Conservation (phyloP, 37 sponge, comb jelly and placozoan genomes). For the Aplysina aerophoba region DNA sequence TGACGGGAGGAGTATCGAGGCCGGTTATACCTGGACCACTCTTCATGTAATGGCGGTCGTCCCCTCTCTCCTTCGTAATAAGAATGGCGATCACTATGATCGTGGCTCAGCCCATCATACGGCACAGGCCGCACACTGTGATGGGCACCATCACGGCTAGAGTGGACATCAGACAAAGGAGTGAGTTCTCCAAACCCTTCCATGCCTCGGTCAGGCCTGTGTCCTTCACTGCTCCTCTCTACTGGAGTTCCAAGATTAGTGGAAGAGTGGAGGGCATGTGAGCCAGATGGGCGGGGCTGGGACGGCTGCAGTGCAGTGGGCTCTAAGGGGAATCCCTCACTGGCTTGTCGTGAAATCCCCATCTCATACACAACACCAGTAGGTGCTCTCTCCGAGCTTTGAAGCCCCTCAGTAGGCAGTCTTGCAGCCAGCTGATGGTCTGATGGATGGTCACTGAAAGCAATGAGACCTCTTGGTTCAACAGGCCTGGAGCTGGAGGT, state of each 20-base stretch:
- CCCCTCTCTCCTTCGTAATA: background rate
- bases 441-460: too few relatives aligned
- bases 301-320: too few relatives aligned
- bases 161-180: background rate
- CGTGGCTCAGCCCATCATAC: too few relatives aligned
- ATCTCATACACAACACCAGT: too few relatives aligned
- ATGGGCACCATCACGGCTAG: background rate
- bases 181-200: background rate
- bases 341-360: too few relatives aligned
- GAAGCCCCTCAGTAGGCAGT: too few relatives aligned
- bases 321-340: too few relatives aligned
- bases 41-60: background rate
- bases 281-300: too few relatives aligned
- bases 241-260: constrained; percentile 30
- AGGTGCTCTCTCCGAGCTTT: too few relatives aligned
- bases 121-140: background rate
- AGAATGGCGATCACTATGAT: background rate
- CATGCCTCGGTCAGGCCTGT: background rate
- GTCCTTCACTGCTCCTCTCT: constrained; percentile 26
- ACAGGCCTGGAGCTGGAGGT: too few relatives aligned
- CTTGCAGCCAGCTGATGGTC: too few relatives aligned
- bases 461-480: too few relatives aligned
- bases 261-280: constrained; percentile 16
- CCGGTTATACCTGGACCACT: background rate
- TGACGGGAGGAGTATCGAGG: background rate